These are phyloP conservation scores for Acanthoscelides obtectus DNA, from an alignment of 2,888 invertebrate genomes.

Conservation along the genomic window DNA sequence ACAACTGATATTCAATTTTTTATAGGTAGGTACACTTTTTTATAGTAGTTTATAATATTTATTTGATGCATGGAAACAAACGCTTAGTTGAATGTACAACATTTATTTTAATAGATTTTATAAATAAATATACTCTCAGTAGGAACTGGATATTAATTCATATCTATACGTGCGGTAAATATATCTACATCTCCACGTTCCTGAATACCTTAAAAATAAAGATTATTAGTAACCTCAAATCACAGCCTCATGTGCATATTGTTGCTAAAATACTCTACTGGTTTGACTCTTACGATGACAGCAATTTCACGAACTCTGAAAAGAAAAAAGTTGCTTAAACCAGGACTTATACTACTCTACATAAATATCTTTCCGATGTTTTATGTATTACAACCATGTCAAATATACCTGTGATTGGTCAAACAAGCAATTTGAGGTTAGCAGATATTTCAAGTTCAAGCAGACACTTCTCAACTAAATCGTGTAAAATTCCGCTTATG, in stretches of 20 bases:
- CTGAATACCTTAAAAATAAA: not conserved
- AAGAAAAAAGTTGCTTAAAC: slow-evolving; percentile 6
- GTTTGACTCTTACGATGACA: slow-evolving; percentile 14
- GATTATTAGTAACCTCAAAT: not conserved
- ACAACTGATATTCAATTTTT: too few relatives aligned
- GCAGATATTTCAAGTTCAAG: too few relatives aligned
- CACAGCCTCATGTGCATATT: not conserved
- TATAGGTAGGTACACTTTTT: too few relatives aligned
- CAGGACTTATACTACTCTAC: too few relatives aligned
- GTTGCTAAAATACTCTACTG: not conserved
- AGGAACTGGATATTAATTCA: not conserved
- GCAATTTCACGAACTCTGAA: slow-evolving; percentile 25
- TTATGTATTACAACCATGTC: too few relatives aligned
- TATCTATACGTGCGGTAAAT: not conserved
- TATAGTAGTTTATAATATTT: too few relatives aligned
- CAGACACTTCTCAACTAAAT: too few relatives aligned
- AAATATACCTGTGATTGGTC: too few relatives aligned
- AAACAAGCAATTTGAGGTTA: too few relatives aligned
- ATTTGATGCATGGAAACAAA: not conserved
- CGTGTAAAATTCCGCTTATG: too few relatives aligned
- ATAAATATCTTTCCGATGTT: too few relatives aligned
- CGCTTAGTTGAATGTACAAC: not conserved
- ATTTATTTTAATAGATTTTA: not conserved
- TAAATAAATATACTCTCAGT: not conserved
- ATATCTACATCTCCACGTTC: not conserved